phyloP scores from a whole-genome alignment of 2,888 invertebrate species.

The Gibbula magus region DNA sequence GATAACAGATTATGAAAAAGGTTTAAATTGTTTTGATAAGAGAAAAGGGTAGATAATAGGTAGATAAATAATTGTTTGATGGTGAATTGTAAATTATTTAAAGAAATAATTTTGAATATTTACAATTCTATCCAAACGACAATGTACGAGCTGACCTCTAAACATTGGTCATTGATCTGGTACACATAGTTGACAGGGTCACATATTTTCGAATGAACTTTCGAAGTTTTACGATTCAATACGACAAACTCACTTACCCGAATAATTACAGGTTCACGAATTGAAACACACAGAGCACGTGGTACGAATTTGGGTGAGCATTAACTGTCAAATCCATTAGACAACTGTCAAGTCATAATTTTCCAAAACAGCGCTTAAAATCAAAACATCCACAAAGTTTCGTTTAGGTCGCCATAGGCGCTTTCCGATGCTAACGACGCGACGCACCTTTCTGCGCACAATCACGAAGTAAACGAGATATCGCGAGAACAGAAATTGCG shows the following conservation, averaged over 20 bases:
- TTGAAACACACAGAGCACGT: background rate
- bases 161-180: too few species aligned
- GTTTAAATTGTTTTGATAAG: too few species aligned
- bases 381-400: slow-evolving; percentile 26
- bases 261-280: background rate
- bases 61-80: too few species aligned
- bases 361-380: background rate
- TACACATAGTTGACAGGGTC: too few species aligned
- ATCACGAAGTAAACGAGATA: slow-evolving; percentile 30
- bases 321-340: background rate
- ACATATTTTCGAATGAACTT: background rate
- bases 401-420: slow-evolving; percentile 63
- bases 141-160: too few species aligned
- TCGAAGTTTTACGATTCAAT: background rate
- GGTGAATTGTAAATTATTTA: too few species aligned
- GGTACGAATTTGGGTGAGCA: background rate
- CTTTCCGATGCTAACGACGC: slow-evolving; percentile 41
- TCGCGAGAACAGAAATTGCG: background rate
- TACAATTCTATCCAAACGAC: too few species aligned
- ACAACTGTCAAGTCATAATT: background rate
- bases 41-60: too few species aligned
- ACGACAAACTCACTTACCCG: background rate
- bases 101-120: too few species aligned
- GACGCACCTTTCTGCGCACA: slow-evolving; percentile 28
- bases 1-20: too few species aligned